A percentile compares a stretch with the other conserved stretches of the same genome.
These are phyloP conservation scores for Phthorimaea operculella DNA, from an alignment of 1,140 invertebrate genomes.

Conservation along the genomic window DNA sequence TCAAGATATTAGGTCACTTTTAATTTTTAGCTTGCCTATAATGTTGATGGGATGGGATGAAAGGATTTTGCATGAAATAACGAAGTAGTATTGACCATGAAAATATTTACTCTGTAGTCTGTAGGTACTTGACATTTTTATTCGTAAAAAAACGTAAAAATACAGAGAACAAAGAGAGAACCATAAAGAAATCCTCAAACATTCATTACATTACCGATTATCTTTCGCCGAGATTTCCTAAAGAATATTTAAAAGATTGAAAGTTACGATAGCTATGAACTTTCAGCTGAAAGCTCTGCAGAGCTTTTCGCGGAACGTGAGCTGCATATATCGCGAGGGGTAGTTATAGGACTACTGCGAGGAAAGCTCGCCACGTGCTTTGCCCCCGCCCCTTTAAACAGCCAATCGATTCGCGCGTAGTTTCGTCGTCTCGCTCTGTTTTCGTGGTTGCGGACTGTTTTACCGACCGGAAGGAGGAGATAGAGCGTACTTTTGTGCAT, in stretches of 20 bases:
- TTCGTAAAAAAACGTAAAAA: neutral
- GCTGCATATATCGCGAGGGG: slow-evolving; percentile 33
- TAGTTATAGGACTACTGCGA: slow-evolving; percentile 28
- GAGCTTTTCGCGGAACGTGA: slow-evolving; percentile 28
- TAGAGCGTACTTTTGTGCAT: no score
- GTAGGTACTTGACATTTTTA: no score
- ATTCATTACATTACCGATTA: neutral
- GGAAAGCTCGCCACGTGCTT: slow-evolving; percentile 57
- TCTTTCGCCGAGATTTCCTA: neutral
- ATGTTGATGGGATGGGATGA: no score
- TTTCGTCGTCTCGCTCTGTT: slow-evolving; percentile 40
- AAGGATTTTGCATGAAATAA: no score
- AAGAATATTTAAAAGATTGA: slow-evolving; percentile 11
- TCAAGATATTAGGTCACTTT: no score
- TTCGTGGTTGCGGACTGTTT: slow-evolving; percentile 30
- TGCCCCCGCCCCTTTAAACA: slow-evolving; percentile 49
- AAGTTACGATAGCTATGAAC: slow-evolving; percentile 18
- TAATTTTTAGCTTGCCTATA: no score
- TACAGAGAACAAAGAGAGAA: neutral
- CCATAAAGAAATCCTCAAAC: neutral
- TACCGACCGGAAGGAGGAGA: slow-evolving; percentile 51
- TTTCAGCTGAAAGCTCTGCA: slow-evolving; percentile 21
- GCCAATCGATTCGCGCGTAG: slow-evolving; percentile 54
- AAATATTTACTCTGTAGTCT: no score
- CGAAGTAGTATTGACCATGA: no score